Evolutionary conservation across 1,140 invertebrate genomes (phyloP).

Genomic region (Bombyx mori): ASM3026992v2 NC_085110.1:1158501-1159000

Average conservation of each 20-base stretch:
- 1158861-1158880: neutral
- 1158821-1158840: constrained; percentile 2
- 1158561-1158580: neutral
- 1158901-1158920: constrained; percentile 2
- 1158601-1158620: neutral
- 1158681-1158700: neutral
- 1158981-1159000: constrained; percentile 1
- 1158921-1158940: neutral
- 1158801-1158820: neutral
- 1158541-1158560: neutral
- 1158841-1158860: constrained; percentile 2
- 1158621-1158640: neutral
- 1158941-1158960: neutral
- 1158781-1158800: neutral
- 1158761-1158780: neutral
- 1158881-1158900: constrained; percentile 1
- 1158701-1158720: constrained; percentile 1
- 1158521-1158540: neutral
- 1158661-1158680: neutral
- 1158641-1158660: neutral
- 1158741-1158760: neutral
- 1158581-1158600: neutral
- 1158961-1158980: constrained; percentile 9
- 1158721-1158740: constrained; percentile 1
- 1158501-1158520: neutral